Percentiles rank a stretch among this genome's conserved stretches.
Conservation (phyloP, 2,797 vertebrate genomes). For the Lutjanus argentimaculatus region DNA sequence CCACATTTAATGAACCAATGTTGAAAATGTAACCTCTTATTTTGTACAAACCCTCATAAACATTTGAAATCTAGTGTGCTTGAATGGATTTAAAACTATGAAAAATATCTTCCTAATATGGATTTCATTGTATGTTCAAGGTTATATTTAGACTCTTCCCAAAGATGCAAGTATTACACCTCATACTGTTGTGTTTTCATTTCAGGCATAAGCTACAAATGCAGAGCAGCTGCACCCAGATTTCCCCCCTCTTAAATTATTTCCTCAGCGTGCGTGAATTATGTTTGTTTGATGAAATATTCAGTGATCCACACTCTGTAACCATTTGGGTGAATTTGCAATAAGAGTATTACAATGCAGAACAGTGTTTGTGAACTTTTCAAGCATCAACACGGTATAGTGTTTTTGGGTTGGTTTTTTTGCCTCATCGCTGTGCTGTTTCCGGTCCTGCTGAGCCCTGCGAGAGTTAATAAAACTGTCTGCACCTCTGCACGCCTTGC, state of each 20-base stretch:
- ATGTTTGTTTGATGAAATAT: slow-evolving; percentile 67
- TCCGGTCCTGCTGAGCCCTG: slow-evolving; percentile 45
- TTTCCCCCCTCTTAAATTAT: slow-evolving; percentile 47
- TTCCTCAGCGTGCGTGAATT: slow-evolving; percentile 52
- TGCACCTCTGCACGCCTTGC: slow-evolving; percentile 35
- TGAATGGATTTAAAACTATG: background rate
- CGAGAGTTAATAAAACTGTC: slow-evolving; percentile 57
- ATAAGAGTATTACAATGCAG: slow-evolving; percentile 9
- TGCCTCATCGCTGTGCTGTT: slow-evolving; percentile 13
- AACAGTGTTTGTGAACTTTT: slow-evolving; percentile 33
- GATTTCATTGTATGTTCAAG: background rate
- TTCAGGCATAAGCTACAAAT: slow-evolving; percentile 6
- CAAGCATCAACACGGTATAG: background rate
- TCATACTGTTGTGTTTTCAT: background rate
- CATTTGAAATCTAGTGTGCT: slow-evolving; percentile 1
- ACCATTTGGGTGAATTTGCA: slow-evolving; percentile 28
- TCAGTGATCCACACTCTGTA: slow-evolving; percentile 45
- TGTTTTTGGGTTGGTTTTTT: background rate
- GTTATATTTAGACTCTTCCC: background rate
- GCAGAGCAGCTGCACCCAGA: slow-evolving; percentile 34
- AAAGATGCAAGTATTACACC: background rate
- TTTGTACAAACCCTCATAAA: background rate
- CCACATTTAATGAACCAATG: slow-evolving; percentile 6
- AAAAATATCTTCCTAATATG: background rate
- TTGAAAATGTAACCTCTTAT: background rate